Base-by-base conservation (phyloP, 2,888 invertebrate genomes). In the Microdon myrmicae region DNA sequence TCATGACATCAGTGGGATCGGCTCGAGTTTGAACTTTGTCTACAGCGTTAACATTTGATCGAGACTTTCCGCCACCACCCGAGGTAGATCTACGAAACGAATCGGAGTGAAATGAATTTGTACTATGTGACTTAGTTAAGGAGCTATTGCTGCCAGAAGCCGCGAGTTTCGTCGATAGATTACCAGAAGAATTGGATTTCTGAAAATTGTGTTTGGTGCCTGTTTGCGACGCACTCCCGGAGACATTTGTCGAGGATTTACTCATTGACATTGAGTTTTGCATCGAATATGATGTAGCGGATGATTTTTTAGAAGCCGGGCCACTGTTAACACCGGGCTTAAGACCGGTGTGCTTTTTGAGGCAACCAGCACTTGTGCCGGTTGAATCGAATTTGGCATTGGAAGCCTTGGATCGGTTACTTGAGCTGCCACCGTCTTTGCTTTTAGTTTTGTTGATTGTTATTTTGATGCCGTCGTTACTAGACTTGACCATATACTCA, bases 401-500 rank as follows among this genome's bases (percentile, higher is more conserved):
- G 5, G 17, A 10, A 4, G 8, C 23, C 51, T 55, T 68, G 25
- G 47, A 44, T 10, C 58, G 16, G 17, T 26, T 51, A 16, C 44
- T 54, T 23, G 38, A 41, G 6, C 47, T 51, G 37, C 51, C 20
- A 31, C 45, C 22, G 22, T 69, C 48, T 43, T 90, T 89, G 13
- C 87, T 85, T 71, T 89, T 84, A 0, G 94, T 92, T 81, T 94
- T 94, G 73, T 94, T 94, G 16, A 94, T 93, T 2, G 93, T 95
- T 45, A 95, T 86, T 78, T 94, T 95, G 82, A 95, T 91, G 3
- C 93, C 93, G 70, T 93, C 93, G 35, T 77, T 75, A 74, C 92
- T 92, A 10, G 90, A 90, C 74, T 94, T 94, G 1, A 94, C 91
- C 88, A 92, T 92, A 72, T 94, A 94, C 72, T 92, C 92, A 17